A percentile compares a stretch with the other conserved stretches of the same genome.
phyloP scores from a whole-genome alignment of 2,888 invertebrate genomes.

The Leptopterna dolabrata region DNA sequence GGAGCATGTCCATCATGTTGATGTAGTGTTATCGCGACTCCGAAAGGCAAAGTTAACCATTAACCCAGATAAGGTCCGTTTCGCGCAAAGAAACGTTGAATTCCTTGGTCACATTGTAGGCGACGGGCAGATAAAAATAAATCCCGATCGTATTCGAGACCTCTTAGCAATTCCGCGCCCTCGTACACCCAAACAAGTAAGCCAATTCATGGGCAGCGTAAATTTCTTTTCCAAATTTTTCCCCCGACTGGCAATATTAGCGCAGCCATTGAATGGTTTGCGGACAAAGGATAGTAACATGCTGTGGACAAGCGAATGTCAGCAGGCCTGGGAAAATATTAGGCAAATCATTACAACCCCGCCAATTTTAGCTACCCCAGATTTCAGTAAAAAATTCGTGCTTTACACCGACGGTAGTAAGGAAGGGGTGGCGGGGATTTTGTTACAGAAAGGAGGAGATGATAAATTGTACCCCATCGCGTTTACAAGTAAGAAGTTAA shows the following conservation, averaged over 20 bases:
- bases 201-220: background rate
- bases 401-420: background rate
- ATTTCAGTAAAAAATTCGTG: background rate
- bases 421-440: background rate
- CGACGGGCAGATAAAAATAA: background rate
- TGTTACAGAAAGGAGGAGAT: background rate
- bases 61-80: conserved; percentile 60
- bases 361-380: background rate
- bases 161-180: background rate
- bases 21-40: conserved; percentile 52
- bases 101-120: conserved; percentile 45
- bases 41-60: conserved; percentile 59
- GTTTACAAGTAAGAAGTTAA: background rate
- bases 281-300: background rate
- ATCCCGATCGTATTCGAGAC: background rate
- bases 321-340: too few relatives aligned
- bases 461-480: background rate
- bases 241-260: background rate
- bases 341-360: background rate
- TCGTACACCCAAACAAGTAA: background rate
- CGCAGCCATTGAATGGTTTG: background rate
- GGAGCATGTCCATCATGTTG: conserved; percentile 37
- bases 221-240: background rate
- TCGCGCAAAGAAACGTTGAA: conserved; percentile 22
- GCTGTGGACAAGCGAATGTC: background rate